Percentiles rank a stretch among this genome's conserved stretches.
phyloP scores from a whole-genome alignment of 2,888 invertebrate genomes.

The Nymphalis polychloros region DNA sequence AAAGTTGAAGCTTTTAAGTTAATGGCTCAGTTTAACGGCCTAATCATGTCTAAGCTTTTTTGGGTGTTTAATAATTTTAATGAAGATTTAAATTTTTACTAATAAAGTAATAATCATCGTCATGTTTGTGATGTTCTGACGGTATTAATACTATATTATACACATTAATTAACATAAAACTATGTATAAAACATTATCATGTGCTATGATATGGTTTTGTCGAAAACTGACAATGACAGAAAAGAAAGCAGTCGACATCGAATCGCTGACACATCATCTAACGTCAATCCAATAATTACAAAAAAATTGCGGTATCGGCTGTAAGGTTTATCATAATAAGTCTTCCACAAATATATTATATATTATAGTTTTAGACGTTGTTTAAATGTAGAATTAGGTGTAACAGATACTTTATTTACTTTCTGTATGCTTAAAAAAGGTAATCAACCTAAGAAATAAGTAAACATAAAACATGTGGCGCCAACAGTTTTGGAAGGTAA shows the following conservation, averaged over 20 bases:
- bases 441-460: conserved; percentile 1
- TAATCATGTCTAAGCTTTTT: no score
- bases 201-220: neutral
- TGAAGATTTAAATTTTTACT: no score
- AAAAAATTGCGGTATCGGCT: conserved; percentile 12
- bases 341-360: conserved; percentile 1
- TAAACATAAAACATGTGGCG: conserved; percentile 33
- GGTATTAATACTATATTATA: no score
- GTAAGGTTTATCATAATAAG: conserved; percentile 3
- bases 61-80: no score
- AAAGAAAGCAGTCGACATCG: neutral
- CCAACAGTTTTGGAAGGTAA: conserved; percentile 34
- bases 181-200: no score
- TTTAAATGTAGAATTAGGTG: conserved; percentile 1
- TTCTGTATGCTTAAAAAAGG: neutral
- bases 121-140: no score
- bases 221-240: conserved; percentile 8
- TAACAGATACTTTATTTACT: conserved; percentile 1
- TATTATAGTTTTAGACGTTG: neutral
- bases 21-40: no score
- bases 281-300: conserved; percentile 7
- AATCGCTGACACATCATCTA: conserved; percentile 18
- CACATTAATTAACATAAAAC: no score
- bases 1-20: no score
- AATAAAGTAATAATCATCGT: no score